Base-by-base conservation (phyloP, 2,888 invertebrate species). In the Pherbina coryleti region DNA sequence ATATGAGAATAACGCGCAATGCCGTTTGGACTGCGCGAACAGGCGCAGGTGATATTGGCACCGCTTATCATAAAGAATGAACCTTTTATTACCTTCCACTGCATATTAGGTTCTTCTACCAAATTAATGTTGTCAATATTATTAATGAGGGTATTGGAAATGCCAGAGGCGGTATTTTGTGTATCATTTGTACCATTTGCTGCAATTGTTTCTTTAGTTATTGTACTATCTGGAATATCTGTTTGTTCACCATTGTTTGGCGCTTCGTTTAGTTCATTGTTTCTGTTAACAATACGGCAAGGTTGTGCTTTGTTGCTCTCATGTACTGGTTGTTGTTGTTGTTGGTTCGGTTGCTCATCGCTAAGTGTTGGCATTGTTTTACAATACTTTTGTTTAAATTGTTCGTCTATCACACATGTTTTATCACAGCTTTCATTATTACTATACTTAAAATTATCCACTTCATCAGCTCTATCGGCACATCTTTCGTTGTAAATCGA, bases 1-100 rank as follows among this genome's bases (percentile, higher is more conserved):
- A 95, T 90, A 88, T 96, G 96, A 86, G 94, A 93, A 84, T 92
- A 93, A 1, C 95, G 95, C 64, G 95, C 94, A 83, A 95, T 93
- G 66, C 96, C 96, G 85, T 93, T 92, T 0, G 95, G 95, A 84
- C 93, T 93, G 80, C 94, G 91, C 22, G 92, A 91, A 87, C 95
- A 95, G 34, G 94, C 93, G 86, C 96, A 96, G 57, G 94, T 93
- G 67, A 95, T 93, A 84, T 95, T 94, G 28, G 95, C 94, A 70
- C 94, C 93, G 83, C 94, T 95, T 19, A 96, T 92, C 91, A 95
- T 95, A 83, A 94, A 93, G 88, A 93, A 95, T 87, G 92, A 93
- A 0, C 95, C 95, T 78, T 92, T 91, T 17, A 95, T 91, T 17
- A 92, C 92, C 82, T 92, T 90, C 92, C 92, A 93, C 76, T 80